Percentiles rank a stretch among this genome's conserved stretches.
phyloP scores from a whole-genome alignment of 2,113 vertebrate genomes.

The Myiozetetes cayanensis region DNA sequence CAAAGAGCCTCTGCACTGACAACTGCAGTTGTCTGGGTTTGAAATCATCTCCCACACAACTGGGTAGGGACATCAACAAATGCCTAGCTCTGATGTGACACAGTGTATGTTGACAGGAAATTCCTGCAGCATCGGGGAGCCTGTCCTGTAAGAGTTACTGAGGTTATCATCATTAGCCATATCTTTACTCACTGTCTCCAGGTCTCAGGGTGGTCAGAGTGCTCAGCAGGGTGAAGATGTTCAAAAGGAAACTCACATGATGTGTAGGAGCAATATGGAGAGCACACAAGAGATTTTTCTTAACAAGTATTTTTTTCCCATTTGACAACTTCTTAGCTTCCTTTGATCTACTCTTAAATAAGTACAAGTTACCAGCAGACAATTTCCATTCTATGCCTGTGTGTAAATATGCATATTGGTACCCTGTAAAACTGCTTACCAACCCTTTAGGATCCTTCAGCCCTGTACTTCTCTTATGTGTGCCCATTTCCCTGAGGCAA shows the following conservation, averaged over 20 bases:
- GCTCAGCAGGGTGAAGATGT: not conserved
- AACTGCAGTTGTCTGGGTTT: not conserved
- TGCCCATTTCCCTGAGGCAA: not conserved
- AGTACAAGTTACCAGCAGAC: not conserved
- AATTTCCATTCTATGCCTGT: not conserved
- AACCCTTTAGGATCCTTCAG: not conserved
- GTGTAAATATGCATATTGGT: not conserved
- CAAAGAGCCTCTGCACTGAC: not conserved
- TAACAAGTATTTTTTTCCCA: not conserved
- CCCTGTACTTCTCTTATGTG: not conserved
- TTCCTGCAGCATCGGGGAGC: not conserved
- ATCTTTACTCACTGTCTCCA: not conserved
- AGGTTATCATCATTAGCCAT: not conserved
- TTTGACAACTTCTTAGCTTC: not conserved
- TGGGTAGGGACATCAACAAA: not conserved
- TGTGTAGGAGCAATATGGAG: not conserved
- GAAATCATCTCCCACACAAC: not conserved
- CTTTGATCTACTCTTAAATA: not conserved
- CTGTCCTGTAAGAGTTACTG: not conserved
- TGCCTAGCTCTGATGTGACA: not conserved
- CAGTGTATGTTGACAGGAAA: not conserved
- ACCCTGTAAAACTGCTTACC: not conserved
- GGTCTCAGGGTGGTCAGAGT: not conserved
- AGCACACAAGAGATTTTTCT: not conserved
- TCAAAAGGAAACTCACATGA: not conserved